These are phyloP conservation scores for Cyclura pinguis DNA, from an alignment of 2,797 vertebrate species.

Conservation along the genomic window DNA sequence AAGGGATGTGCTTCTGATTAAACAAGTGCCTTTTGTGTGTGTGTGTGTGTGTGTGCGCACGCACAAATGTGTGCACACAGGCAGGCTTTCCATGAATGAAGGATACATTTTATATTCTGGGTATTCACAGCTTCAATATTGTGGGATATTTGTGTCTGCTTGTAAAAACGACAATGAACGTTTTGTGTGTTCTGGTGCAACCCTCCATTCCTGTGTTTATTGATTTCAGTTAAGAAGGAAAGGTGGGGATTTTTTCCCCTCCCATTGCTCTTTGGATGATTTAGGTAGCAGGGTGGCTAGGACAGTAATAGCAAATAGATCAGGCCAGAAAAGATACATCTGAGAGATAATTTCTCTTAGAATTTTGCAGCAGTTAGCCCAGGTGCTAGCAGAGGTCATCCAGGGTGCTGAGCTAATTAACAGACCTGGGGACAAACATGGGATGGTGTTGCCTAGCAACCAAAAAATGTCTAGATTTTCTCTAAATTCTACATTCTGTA, in stretches of 20 bases:
- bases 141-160: background rate
- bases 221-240: conserved; percentile 38
- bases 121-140: conserved; percentile 27
- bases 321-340: background rate
- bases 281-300: background rate
- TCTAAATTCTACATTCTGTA: no score
- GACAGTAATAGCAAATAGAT: background rate
- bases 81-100: conserved; percentile 42
- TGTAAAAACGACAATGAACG: background rate
- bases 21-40: conserved; percentile 35
- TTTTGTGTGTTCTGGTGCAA: background rate
- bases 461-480: background rate
- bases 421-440: background rate
- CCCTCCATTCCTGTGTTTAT: background rate
- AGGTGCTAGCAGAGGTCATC: no score
- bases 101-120: conserved; percentile 33
- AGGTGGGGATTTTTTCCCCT: accelerated
- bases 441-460: background rate
- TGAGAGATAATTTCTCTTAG: no score
- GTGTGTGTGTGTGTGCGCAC: no score
- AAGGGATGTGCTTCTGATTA: conserved; percentile 67
- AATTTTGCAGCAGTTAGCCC: no score
- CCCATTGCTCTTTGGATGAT: conserved; percentile 43
- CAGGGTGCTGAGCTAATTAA: no score
- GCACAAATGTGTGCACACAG: conserved; percentile 22